phyloP scores from a whole-genome alignment of 2,888 invertebrate genomes.

The Hecatera dysodea region DNA sequence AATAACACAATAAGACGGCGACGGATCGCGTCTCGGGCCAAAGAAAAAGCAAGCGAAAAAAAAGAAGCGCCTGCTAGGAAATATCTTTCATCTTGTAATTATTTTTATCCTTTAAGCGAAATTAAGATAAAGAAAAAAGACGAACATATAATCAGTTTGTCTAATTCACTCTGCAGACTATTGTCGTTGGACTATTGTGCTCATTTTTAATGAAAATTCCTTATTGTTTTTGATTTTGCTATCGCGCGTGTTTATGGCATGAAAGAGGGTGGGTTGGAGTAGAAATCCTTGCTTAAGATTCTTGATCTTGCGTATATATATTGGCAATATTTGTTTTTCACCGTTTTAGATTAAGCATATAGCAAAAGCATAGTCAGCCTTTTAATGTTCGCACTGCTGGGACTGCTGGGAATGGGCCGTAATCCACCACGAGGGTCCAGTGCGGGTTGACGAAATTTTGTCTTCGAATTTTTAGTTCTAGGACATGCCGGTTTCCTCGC shows the following conservation, averaged over 20 bases:
- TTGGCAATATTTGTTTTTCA: conserved; percentile 33
- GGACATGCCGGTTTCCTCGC: no score
- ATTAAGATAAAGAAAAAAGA: conserved; percentile 81
- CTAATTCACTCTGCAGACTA: conserved; percentile 77
- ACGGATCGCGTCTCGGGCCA: conserved; percentile 83
- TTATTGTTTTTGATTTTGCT: conserved; percentile 60
- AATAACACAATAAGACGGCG: conserved; percentile 83
- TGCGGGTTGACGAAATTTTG: no score
- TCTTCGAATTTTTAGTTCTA: no score
- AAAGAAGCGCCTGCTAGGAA: conserved; percentile 74
- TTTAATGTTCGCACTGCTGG: no score
- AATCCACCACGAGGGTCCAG: no score
- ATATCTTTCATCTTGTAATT: conserved; percentile 90
- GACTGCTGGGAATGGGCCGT: no score
- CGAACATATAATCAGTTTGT: conserved; percentile 86
- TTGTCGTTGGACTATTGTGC: conserved; percentile 70
- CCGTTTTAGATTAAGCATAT: no score
- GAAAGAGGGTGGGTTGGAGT: conserved; percentile 16
- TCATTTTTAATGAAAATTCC: conserved; percentile 69
- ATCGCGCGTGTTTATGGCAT: conserved; percentile 57
- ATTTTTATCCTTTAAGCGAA: conserved; percentile 90
- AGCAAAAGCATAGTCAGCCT: no score
- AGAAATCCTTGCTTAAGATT: conserved; percentile 5
- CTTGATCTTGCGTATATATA: conserved; percentile 28
- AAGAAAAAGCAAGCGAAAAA: conserved; percentile 75